Evolutionary conservation across 92 coral and sea anemone species (phyloP).

Genomic region (Zoanthus gigantus): DNA sequence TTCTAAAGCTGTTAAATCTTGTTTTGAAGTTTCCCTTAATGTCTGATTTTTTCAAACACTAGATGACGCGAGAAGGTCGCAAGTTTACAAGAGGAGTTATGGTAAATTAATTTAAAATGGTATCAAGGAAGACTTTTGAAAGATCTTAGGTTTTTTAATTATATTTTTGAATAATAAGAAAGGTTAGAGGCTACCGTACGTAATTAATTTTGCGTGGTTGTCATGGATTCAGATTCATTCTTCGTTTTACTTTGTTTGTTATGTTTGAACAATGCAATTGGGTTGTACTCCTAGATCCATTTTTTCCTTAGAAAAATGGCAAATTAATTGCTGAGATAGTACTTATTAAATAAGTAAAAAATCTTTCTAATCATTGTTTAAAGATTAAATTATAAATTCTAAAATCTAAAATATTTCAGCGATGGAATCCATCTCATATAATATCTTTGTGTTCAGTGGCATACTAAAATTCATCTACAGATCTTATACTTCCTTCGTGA

Average conservation of each 20-base stretch:
- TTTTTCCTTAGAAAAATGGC: no score
- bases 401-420: no score
- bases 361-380: not conserved
- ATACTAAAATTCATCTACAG: not conserved
- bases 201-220: no score
- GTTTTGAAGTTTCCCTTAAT: not conserved
- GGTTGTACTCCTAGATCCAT: no score
- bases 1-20: not conserved
- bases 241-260: no score
- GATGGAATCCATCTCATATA: no score
- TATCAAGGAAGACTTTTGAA: not conserved
- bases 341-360: no score
- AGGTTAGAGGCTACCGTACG: no score
- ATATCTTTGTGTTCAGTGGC: not conserved
- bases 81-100: slow-evolving; percentile 91
- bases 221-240: no score
- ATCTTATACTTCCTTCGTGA: not conserved
- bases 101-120: slow-evolving; percentile 58
- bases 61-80: slow-evolving; percentile 97
- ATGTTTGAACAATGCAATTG: no score
- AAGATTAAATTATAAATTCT: not conserved
- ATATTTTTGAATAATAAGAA: not conserved
- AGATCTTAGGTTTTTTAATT: not conserved
- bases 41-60: not conserved
- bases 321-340: no score